These are phyloP conservation scores for Pygocentrus nattereri DNA, from an alignment of 2,797 vertebrate species.

Conservation along the genomic window DNA sequence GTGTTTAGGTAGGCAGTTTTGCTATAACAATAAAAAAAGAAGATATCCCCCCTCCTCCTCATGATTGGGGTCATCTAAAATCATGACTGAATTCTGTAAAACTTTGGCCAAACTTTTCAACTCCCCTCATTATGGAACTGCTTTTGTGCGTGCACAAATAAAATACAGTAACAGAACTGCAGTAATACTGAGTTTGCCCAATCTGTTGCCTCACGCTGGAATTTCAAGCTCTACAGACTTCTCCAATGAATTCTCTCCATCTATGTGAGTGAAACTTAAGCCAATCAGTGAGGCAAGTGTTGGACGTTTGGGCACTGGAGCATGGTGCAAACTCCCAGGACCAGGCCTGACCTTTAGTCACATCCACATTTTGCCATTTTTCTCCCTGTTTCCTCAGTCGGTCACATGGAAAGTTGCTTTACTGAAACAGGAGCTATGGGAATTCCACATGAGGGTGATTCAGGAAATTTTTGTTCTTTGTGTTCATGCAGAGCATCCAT, in stretches of 20 bases:
- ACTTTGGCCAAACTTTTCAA: not conserved
- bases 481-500: conserved; percentile 60
- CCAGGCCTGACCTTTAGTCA: conserved; percentile 67
- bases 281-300: conserved; percentile 52
- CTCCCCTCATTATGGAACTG: not conserved
- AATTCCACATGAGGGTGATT: not conserved
- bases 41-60: too few species aligned
- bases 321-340: conserved; percentile 64
- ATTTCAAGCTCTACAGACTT: not conserved
- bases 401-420: conserved; percentile 65
- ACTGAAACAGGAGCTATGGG: conserved; percentile 70
- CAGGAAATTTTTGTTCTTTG: not conserved
- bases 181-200: conserved; percentile 3
- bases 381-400: conserved; percentile 44
- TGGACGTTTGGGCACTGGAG: conserved; percentile 60
- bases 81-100: not conserved
- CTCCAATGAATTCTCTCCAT: conserved; percentile 1
- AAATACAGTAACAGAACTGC: not conserved
- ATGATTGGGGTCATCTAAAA: too few species aligned
- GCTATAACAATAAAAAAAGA: not conserved
- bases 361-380: conserved; percentile 64
- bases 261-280: conserved; percentile 46
- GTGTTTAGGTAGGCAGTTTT: conserved; percentile 15
- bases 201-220: not conserved
- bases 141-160: not conserved